Conservation (phyloP, 1,140 invertebrate species). For the Danaus plexippus region DNA sequence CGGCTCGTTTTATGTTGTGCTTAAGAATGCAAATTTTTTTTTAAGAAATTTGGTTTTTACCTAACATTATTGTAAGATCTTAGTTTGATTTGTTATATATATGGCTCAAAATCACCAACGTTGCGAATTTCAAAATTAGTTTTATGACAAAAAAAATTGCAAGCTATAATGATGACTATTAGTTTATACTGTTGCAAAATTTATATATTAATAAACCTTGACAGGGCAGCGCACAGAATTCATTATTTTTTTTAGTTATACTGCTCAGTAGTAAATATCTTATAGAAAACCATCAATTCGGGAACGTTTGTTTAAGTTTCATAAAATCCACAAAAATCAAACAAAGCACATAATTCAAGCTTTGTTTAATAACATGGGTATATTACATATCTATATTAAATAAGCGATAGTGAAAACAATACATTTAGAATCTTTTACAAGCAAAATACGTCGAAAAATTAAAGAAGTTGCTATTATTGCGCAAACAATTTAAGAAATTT, state of each 20-base stretch:
- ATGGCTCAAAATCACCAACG: background rate
- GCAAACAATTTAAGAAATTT: conserved; percentile 13
- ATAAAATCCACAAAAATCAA: conserved; percentile 12
- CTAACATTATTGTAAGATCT: no score
- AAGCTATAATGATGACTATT: conserved; percentile 6
- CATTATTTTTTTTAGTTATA: conserved; percentile 5
- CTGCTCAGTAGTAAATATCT: conserved; percentile 3
- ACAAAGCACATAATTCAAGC: conserved; percentile 8
- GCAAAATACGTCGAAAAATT: conserved; percentile 14
- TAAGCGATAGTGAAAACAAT: conserved; percentile 11
- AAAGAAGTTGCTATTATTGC: conserved; percentile 12
- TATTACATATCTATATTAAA: conserved; percentile 7
- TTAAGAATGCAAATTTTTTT: no score
- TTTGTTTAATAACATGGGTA: conserved; percentile 10
- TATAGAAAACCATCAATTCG: conserved; percentile 1
- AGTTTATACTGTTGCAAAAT: conserved; percentile 3
- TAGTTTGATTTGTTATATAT: background rate
- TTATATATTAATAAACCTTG: conserved; percentile 2
- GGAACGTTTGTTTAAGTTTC: conserved; percentile 9
- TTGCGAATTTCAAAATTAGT: no score
- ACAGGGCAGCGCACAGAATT: conserved; percentile 8
- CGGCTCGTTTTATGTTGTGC: no score
- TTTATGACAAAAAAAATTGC: background rate
- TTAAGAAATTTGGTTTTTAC: no score
- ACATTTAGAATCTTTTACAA: conserved; percentile 7